Percentiles rank a stretch among this genome's conserved stretches.
phyloP scores from a whole-genome alignment of 2,888 invertebrate species.

The Sarcophaga subvicina region DNA sequence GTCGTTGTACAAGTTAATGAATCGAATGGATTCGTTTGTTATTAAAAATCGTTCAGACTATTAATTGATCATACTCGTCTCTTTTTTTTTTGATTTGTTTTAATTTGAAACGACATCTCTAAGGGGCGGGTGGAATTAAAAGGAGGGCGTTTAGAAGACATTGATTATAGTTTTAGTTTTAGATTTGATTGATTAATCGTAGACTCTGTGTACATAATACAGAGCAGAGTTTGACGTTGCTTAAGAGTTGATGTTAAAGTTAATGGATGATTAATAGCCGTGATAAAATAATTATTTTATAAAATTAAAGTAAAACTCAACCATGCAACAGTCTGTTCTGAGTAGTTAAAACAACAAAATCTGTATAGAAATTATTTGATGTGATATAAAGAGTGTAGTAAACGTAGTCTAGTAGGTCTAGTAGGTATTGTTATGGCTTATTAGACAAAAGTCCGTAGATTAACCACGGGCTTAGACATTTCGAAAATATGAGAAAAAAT shows the following conservation, averaged over 20 bases:
- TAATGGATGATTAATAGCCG: background rate
- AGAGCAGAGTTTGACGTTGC: background rate
- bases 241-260: background rate
- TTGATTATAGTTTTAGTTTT: background rate
- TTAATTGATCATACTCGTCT: background rate
- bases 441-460: too few species aligned
- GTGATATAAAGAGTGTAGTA: too few species aligned
- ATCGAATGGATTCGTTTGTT: slow-evolving; percentile 36
- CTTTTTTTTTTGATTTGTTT: background rate
- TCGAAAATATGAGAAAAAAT: too few species aligned
- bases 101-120: background rate
- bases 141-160: background rate
- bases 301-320: background rate
- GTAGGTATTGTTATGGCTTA: too few species aligned
- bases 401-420: too few species aligned
- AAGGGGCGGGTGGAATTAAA: background rate
- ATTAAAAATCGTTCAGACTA: background rate
- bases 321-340: too few species aligned
- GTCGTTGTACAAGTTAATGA: slow-evolving; percentile 67
- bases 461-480: too few species aligned
- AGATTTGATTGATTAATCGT: background rate
- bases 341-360: too few species aligned
- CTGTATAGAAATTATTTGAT: too few species aligned
- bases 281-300: background rate
- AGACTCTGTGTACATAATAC: background rate